Conservation (phyloP, 2,888 invertebrate genomes). For the Anthophora plumipes region DNA sequence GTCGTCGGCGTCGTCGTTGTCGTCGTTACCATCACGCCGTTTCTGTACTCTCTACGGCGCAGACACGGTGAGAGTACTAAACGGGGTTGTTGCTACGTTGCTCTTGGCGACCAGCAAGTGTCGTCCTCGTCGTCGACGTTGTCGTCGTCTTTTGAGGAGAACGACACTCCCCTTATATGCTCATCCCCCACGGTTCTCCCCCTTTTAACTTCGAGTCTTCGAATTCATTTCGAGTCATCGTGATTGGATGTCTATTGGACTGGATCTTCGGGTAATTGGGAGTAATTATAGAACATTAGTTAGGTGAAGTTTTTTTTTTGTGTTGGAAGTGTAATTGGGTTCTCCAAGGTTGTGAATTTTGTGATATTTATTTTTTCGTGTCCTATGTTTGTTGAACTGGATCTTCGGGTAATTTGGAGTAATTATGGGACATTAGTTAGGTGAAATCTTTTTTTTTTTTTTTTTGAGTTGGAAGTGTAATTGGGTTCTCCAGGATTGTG, state of each 20-base stretch:
- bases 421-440: neutral
- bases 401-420: neutral
- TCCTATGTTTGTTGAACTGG: slow-evolving; percentile 9
- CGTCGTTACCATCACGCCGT: slow-evolving; percentile 56
- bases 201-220: neutral
- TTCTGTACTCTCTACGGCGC: slow-evolving; percentile 71
- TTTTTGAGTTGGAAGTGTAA: neutral
- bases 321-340: neutral
- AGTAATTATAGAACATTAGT: neutral
- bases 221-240: slow-evolving; percentile 20
- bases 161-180: slow-evolving; percentile 45
- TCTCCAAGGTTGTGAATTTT: too few relatives aligned
- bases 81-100: slow-evolving; percentile 80
- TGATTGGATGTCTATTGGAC: slow-evolving; percentile 21
- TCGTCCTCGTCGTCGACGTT: slow-evolving; percentile 73
- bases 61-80: slow-evolving; percentile 77
- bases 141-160: slow-evolving; percentile 63
- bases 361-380: too few relatives aligned
- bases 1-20: slow-evolving; percentile 15
- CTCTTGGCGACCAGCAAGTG: slow-evolving; percentile 80
- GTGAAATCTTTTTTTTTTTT: neutral
- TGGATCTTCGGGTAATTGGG: neutral
- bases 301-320: neutral
- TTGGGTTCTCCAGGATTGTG: neutral
- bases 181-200: neutral